These are phyloP conservation scores for Dufourea novaeangliae DNA, from an alignment of 1,140 invertebrate species.

Conservation along the genomic window DNA sequence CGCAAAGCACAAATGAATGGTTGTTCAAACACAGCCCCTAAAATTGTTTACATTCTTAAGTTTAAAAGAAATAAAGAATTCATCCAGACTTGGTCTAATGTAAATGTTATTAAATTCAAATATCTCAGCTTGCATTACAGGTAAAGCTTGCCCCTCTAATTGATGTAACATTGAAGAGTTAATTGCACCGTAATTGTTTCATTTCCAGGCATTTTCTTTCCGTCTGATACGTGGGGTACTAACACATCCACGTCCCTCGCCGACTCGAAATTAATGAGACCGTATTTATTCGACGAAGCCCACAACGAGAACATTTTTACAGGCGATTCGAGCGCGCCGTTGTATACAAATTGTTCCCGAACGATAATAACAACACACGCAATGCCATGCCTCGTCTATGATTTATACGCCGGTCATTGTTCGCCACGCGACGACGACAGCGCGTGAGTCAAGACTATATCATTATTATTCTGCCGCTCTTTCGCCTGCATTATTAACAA, in stretches of 20 bases:
- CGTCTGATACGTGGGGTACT: neutral
- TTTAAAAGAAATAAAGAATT: too few species aligned
- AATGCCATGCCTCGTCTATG: constrained; percentile 51
- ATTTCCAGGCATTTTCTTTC: neutral
- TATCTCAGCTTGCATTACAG: too few species aligned
- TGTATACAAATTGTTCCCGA: constrained; percentile 48
- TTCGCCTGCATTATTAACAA: constrained; percentile 45
- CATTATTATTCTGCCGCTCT: constrained; percentile 58
- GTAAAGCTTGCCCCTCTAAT: neutral
- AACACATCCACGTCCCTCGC: too few species aligned
- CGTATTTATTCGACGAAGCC: constrained; percentile 25
- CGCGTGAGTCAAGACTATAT: constrained; percentile 51
- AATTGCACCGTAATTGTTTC: neutral
- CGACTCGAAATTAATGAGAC: constrained; percentile 7
- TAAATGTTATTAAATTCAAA: too few species aligned
- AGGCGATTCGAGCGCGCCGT: constrained; percentile 9
- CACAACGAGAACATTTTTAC: constrained; percentile 11
- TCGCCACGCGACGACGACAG: constrained; percentile 62
- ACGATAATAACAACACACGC: constrained; percentile 57
- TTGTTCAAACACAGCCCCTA: too few species aligned
- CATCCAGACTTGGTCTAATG: too few species aligned
- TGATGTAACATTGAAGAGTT: neutral
- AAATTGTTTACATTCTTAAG: too few species aligned
- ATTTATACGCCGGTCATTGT: constrained; percentile 62
- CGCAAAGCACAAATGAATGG: too few species aligned